Evolutionary conservation across 2,888 invertebrate species (phyloP).

Genomic region (Lymantria monacha): DNA sequence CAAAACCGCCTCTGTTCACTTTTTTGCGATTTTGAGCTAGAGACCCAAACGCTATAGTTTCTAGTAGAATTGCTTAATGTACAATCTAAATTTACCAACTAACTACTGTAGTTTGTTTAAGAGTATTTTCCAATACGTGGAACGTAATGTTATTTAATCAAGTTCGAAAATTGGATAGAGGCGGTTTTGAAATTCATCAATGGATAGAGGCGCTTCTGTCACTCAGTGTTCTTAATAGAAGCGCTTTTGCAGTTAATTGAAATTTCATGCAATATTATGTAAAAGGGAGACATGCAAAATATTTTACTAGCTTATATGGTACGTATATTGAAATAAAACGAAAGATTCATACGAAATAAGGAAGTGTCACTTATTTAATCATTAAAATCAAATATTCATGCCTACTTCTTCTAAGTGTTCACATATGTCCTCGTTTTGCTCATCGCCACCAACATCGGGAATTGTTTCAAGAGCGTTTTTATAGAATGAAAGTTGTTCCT

Average conservation of each 20-base stretch:
- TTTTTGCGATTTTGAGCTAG: too few species aligned
- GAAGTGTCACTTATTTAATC: neutral
- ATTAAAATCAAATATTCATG: neutral
- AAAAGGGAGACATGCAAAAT: too few species aligned
- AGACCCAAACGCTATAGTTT: neutral
- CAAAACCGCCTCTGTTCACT: neutral
- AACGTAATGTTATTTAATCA: neutral
- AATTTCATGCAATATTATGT: too few species aligned
- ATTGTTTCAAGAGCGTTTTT: neutral
- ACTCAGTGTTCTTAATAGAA: too few species aligned
- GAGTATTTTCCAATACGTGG: neutral
- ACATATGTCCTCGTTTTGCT: constrained; percentile 8
- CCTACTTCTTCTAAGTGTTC: constrained; percentile 5
- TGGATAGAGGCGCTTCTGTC: neutral
- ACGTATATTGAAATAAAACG: neutral
- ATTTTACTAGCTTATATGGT: too few species aligned
- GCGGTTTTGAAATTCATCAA: neutral
- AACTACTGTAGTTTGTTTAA: neutral
- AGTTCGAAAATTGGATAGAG: neutral
- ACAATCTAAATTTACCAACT: neutral
- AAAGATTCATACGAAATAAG: neutral
- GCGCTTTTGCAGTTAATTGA: too few species aligned
- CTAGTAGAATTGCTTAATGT: neutral
- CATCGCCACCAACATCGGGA: neutral
- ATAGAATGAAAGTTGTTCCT: neutral